phyloP scores from a whole-genome alignment of 2,797 vertebrate genomes.

The Phrynocephalus guinanensis region DNA sequence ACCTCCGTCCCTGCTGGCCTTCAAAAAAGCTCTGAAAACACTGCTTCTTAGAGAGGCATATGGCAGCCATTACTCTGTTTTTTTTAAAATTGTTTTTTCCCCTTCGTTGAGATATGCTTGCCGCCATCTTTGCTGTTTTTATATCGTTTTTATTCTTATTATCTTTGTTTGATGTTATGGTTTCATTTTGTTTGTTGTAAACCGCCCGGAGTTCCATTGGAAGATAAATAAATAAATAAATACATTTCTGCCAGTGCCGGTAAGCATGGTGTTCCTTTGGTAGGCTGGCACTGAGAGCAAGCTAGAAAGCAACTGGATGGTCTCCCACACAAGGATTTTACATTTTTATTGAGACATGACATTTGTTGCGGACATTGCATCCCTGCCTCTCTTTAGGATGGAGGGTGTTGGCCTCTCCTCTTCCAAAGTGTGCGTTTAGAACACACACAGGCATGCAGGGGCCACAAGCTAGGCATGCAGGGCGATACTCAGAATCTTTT shows the following conservation, averaged over 20 bases:
- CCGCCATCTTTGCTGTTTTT: too few species aligned
- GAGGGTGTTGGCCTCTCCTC: background rate
- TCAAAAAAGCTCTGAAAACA: too few species aligned
- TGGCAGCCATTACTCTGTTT: too few species aligned
- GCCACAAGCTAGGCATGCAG: slow-evolving; percentile 41
- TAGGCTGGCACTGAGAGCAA: background rate
- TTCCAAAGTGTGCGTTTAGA: slow-evolving; percentile 29
- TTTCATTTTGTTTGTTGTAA: too few species aligned
- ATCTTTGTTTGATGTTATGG: too few species aligned
- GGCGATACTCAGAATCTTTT: slow-evolving; percentile 59
- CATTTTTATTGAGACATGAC: background rate
- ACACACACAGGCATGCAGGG: background rate
- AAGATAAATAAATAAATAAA: too few species aligned
- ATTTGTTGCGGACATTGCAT: background rate
- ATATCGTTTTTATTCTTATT: too few species aligned
- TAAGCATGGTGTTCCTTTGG: background rate
- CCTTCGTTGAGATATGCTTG: too few species aligned
- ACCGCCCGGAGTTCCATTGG: too few species aligned
- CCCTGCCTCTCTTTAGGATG: slow-evolving; percentile 2
- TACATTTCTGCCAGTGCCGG: background rate
- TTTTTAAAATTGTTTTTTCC: too few species aligned
- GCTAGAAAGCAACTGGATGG: background rate
- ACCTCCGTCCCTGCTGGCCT: too few species aligned
- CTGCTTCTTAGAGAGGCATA: too few species aligned
- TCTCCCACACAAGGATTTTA: background rate